phyloP scores from a whole-genome alignment of 2,797 vertebrate species.

The Hydrocynus forskahlii region DNA sequence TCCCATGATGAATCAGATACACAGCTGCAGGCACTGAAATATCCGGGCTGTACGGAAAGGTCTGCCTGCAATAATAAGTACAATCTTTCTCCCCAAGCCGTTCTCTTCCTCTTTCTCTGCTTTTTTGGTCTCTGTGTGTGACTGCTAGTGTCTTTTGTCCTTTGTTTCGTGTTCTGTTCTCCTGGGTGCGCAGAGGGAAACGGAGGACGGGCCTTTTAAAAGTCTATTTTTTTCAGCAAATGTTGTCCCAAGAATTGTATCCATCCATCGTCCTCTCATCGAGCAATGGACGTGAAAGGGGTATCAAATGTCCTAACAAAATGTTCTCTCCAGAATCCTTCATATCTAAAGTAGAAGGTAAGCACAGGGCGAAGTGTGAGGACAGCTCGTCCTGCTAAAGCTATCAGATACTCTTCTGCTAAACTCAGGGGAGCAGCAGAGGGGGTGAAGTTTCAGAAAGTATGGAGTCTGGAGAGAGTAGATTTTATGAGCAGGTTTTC shows the following conservation, averaged over 20 bases:
- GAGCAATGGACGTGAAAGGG: conserved; percentile 8
- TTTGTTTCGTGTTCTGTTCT: neutral
- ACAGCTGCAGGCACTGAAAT: conserved; percentile 44
- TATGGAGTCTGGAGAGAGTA: conserved; percentile 15
- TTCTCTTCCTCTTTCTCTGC: conserved; percentile 2
- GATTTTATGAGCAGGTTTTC: conserved; percentile 10
- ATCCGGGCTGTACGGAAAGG: neutral
- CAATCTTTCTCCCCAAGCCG: neutral
- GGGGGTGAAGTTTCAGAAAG: conserved; percentile 11
- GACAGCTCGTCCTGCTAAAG: conserved; percentile 46
- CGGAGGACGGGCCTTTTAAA: conserved; percentile 25
- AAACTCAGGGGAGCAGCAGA: conserved; percentile 13
- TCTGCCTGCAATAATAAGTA: conserved; percentile 33
- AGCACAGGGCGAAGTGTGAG: conserved; percentile 8
- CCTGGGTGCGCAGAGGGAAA: neutral
- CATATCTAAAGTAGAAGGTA: conserved; percentile 6
- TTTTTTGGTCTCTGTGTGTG: conserved; percentile 3
- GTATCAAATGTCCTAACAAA: conserved; percentile 20
- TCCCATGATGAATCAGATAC: conserved; percentile 30
- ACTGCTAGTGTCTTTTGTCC: neutral
- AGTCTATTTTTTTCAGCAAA: conserved; percentile 41
- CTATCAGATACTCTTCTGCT: conserved; percentile 34
- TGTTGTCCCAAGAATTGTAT: conserved; percentile 10
- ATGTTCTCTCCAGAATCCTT: conserved; percentile 7
- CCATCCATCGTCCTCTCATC: conserved; percentile 1